Evolutionary conservation across 2,797 vertebrate genomes (phyloP).

Genomic region (Xerus rutilus): DNA sequence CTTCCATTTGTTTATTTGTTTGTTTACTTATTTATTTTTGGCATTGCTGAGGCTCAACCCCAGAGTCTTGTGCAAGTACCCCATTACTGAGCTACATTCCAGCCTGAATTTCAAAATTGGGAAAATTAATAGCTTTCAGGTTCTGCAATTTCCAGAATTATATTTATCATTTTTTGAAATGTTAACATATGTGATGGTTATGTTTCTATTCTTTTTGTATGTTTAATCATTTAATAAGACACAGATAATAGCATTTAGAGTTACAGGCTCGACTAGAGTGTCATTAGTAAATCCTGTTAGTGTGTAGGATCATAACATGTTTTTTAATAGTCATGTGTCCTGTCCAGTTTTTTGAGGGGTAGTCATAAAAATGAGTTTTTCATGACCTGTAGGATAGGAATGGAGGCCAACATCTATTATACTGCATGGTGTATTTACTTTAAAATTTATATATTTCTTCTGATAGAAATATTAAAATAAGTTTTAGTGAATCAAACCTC

Average conservation of each 20-base stretch:
- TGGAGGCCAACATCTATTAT: constrained; percentile 40
- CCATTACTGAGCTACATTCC: neutral
- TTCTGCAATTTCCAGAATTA: neutral
- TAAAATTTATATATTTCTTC: constrained; percentile 20
- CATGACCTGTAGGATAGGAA: constrained; percentile 23
- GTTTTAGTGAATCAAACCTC: constrained; percentile 6
- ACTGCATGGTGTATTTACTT: constrained; percentile 7
- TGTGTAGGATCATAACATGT: neutral
- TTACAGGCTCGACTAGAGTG: constrained; percentile 42
- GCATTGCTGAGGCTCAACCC: neutral
- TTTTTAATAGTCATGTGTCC: neutral
- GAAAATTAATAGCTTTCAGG: neutral
- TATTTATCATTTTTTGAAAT: constrained; percentile 28
- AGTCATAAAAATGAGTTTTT: constrained; percentile 63
- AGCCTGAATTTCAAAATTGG: constrained; percentile 31
- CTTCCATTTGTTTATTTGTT: neutral
- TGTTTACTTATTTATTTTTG: neutral
- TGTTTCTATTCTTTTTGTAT: constrained; percentile 18
- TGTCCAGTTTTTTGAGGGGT: constrained; percentile 55
- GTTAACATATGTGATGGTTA: neutral
- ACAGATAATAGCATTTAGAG: neutral
- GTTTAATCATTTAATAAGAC: constrained; percentile 11
- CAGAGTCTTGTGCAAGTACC: neutral
- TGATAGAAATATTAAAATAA: constrained; percentile 70
- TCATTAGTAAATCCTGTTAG: constrained; percentile 15